phyloP scores from a whole-genome alignment of 2,888 invertebrate genomes.

The Drosophila ezoana region DNA sequence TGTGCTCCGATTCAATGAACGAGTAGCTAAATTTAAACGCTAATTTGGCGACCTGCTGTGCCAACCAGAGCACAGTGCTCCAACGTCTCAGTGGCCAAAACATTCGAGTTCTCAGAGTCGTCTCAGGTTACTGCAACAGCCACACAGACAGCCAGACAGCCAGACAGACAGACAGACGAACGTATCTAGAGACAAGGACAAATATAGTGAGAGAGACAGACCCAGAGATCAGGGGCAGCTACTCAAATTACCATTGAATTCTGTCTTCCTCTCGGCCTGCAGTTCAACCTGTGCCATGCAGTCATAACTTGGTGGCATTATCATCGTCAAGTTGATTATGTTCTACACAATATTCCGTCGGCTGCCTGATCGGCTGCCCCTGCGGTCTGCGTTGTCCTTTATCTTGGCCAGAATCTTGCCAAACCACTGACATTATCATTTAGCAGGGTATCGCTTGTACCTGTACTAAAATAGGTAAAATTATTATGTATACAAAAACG shows the following conservation, averaged over 20 bases:
- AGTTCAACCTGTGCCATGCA: slow-evolving; percentile 27
- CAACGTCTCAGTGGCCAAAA: slow-evolving; percentile 14
- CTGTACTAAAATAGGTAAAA: slow-evolving; percentile 29
- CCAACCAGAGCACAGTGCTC: slow-evolving; percentile 29
- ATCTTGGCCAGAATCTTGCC: slow-evolving; percentile 41
- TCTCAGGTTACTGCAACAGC: slow-evolving; percentile 26
- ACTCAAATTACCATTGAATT: slow-evolving; percentile 40
- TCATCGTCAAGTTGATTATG: slow-evolving; percentile 39
- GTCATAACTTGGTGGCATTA: slow-evolving; percentile 42
- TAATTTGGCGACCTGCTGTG: slow-evolving; percentile 69
- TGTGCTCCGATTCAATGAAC: slow-evolving; percentile 48
- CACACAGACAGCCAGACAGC: not conserved
- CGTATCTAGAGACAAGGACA: not conserved
- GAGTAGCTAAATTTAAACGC: slow-evolving; percentile 74
- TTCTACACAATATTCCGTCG: slow-evolving; percentile 24
- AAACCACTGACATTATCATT: slow-evolving; percentile 52
- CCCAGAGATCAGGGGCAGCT: not conserved
- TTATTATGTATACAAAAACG: slow-evolving; percentile 21
- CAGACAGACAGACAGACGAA: not conserved
- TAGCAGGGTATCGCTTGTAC: slow-evolving; percentile 17
- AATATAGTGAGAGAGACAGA: not conserved
- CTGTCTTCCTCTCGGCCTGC: slow-evolving; percentile 1
- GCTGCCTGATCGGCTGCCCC: slow-evolving; percentile 1
- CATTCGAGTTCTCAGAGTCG: slow-evolving; percentile 30
- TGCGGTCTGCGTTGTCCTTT: slow-evolving; percentile 1